Percentiles rank a stretch among this genome's conserved stretches.
Evolutionary conservation across 2,113 vertebrate species (phyloP).

Genomic region (Anguilla japonica): DNA sequence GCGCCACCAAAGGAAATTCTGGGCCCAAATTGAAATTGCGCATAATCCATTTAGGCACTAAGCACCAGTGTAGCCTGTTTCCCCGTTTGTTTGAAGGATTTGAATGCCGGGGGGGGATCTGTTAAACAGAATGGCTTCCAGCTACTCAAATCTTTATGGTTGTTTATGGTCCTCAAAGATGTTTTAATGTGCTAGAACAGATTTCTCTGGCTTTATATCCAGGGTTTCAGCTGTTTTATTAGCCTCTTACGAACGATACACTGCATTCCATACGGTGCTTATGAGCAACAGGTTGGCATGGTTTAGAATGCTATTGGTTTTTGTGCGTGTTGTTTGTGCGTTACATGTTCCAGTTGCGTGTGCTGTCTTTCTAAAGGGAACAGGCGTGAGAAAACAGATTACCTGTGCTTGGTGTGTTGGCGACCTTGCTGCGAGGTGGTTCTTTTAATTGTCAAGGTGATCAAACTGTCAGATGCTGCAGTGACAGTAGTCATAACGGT

Average conservation of each 20-base stretch:
- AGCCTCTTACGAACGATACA: neutral
- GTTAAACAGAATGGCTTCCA: neutral
- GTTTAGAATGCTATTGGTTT: neutral
- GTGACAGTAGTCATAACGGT: neutral
- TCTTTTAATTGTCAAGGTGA: neutral
- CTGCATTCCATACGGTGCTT: neutral
- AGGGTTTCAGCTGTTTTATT: neutral
- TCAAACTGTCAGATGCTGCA: neutral
- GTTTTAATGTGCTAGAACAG: neutral
- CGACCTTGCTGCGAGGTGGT: neutral
- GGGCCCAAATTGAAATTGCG: conserved; percentile 28
- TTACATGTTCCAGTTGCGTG: neutral
- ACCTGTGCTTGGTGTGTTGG: neutral
- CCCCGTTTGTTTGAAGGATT: conserved; percentile 42
- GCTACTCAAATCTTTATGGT: conserved; percentile 49
- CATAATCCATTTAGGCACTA: conserved; percentile 45
- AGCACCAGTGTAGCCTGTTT: conserved; percentile 42
- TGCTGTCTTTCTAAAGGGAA: neutral
- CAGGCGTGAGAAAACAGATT: neutral
- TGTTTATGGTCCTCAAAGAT: conserved; percentile 33
- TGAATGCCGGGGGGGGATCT: neutral
- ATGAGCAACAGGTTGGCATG: neutral
- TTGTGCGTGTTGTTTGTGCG: neutral
- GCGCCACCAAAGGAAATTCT: conserved; percentile 18
- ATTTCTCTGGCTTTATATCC: neutral